Evolutionary conservation across 2,113 vertebrate species (phyloP), one percentile per base, ranked within the genome.

Genomic region (Otocyon megalotis): DNA sequence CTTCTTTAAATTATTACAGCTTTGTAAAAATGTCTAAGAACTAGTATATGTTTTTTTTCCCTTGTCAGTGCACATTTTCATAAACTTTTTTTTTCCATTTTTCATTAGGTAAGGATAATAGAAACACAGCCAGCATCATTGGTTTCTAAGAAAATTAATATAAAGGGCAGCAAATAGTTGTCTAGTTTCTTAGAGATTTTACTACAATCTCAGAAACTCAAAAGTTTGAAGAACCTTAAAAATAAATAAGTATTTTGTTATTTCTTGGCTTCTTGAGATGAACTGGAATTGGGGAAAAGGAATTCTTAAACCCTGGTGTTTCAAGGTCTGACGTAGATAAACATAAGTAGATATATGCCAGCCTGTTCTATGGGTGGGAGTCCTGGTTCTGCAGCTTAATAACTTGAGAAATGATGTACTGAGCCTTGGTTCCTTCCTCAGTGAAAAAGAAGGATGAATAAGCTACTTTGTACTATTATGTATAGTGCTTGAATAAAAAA

Each of bases 191-290:
- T 95, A 84, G 63, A 82, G 63, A 87, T 86, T 97, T 94, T 92
- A 56, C 8, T 92, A 56, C 8, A 90, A 60, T 88, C 32, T 63
- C 88, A 48, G 32, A 94, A 69, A 96, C 71, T 72, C 58, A 91
- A 90, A 90, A 88, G 62, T 88, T 96, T 22, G 71, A 95, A 56
- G 30, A 79, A 95, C 5, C 56, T 93, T 94, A 91, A 95, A 28
- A 30, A 80, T 88, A 81, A 83, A 56, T 17, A 95, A 87, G 77
- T 11, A 85, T 94, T 72, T 96, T 77, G 15, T 89, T 56, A 82
- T 91, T 89, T 93, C 43, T 94, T 96, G 88, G 72, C 65, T 96
- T 96, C 35, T 79, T 90, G 77, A 86, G 62, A 83, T 82, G 90
- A 89, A 3, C 62, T 89, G 54, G 53, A 93, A 93, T 77, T 93